Percentiles rank a stretch among this genome's conserved stretches.
These are phyloP conservation scores for Trichogramma dendrolimi DNA, from an alignment of 2,888 invertebrate genomes.

Conservation along the genomic window DNA sequence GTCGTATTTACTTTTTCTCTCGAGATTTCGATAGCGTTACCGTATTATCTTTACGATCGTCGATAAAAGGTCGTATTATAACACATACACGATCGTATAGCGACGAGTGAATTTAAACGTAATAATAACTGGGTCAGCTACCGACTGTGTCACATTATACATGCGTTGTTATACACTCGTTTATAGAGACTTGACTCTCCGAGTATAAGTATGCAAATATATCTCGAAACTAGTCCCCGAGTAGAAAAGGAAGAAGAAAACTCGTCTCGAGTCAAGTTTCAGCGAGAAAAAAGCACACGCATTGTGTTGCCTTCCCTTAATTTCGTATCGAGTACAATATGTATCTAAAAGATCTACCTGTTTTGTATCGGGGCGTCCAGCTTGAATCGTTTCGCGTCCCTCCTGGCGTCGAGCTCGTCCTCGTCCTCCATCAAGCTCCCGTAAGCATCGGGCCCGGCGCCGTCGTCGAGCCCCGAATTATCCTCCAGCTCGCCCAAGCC, in stretches of 20 bases:
- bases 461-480: conserved; percentile 28
- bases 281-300: background rate
- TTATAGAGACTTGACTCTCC: no score
- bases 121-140: no score
- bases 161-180: no score
- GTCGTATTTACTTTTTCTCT: no score
- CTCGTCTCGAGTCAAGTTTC: background rate
- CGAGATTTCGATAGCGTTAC: no score
- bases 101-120: no score
- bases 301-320: background rate
- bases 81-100: no score
- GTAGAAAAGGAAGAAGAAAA: conserved; percentile 1
- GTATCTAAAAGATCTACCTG: conserved; percentile 11
- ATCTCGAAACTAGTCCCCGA: no score
- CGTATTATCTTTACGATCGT: no score
- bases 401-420: conserved; percentile 29
- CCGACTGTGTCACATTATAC: no score
- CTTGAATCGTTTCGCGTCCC: conserved; percentile 23
- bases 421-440: conserved; percentile 41
- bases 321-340: background rate
- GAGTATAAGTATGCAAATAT: no score
- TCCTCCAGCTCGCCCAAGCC: conserved; percentile 45
- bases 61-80: no score
- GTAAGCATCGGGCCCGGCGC: conserved; percentile 27
- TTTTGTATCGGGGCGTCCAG: conserved; percentile 9